These are phyloP conservation scores for Paracentrotus lividus DNA, from an alignment of 53 echinoderm and acorn worm genomes.

Conservation along the genomic window DNA sequence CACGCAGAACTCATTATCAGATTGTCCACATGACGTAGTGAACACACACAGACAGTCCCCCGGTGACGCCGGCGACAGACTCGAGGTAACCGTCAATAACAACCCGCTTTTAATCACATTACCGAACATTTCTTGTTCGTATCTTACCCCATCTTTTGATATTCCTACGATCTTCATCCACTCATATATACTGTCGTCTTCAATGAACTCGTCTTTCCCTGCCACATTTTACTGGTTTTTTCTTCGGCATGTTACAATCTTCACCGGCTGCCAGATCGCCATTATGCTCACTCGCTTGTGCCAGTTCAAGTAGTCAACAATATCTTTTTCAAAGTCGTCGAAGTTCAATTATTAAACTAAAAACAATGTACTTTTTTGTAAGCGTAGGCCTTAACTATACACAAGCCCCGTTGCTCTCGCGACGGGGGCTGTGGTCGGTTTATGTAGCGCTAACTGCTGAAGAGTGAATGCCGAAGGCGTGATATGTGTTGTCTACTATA, in stretches of 20 bases:
- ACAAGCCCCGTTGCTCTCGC: too few relatives aligned
- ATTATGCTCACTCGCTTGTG: conserved; percentile 64
- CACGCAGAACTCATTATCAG: conserved; percentile 2
- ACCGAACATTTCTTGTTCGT: not conserved
- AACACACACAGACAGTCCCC: not conserved
- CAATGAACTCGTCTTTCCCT: conserved; percentile 58
- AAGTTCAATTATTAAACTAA: too few relatives aligned
- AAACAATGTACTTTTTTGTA: too few relatives aligned
- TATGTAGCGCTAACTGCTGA: too few relatives aligned
- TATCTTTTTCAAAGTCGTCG: not conserved
- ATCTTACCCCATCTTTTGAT: conserved; percentile 61
- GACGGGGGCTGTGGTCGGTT: too few relatives aligned
- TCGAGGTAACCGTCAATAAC: not conserved
- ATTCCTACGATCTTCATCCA: conserved; percentile 67
- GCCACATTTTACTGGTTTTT: conserved; percentile 56
- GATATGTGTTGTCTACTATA: too few relatives aligned
- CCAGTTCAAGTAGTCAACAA: conserved; percentile 36
- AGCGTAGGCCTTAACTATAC: too few relatives aligned
- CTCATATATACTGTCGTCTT: conserved; percentile 64
- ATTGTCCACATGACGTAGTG: too few relatives aligned
- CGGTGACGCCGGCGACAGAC: not conserved
- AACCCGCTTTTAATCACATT: not conserved
- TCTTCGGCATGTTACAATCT: conserved; percentile 67
- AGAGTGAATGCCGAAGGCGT: too few relatives aligned
- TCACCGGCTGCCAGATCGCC: conserved; percentile 68